A percentile compares a stretch with the other conserved stretches of the same genome.
phyloP scores from a whole-genome alignment of 2,888 invertebrate genomes.

The Nemurella pictetii region DNA sequence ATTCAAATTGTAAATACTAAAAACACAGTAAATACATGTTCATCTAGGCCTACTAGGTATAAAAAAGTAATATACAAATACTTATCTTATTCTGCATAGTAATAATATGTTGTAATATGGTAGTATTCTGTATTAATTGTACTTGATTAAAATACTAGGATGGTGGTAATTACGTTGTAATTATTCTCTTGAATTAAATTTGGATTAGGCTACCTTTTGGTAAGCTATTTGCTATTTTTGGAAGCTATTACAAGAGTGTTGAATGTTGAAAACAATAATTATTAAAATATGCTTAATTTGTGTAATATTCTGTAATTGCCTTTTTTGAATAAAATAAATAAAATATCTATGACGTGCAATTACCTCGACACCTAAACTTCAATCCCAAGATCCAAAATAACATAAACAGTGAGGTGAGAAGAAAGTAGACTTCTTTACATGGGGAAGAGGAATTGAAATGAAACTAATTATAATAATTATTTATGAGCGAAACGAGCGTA shows the following conservation, averaged over 20 bases:
- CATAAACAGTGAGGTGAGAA: too few relatives aligned
- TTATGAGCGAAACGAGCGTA: too few relatives aligned
- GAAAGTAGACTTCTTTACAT: too few relatives aligned
- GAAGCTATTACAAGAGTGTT: constrained; percentile 5
- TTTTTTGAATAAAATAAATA: constrained; percentile 6
- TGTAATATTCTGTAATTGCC: constrained; percentile 37
- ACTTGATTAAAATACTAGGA: not conserved
- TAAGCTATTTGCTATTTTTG: constrained; percentile 20
- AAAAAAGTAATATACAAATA: not conserved
- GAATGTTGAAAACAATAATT: not conserved
- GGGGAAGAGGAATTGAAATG: too few relatives aligned
- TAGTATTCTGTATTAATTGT: constrained; percentile 5
- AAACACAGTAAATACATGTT: not conserved
- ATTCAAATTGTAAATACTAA: not conserved
- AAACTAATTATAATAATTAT: too few relatives aligned
- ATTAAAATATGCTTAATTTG: constrained; percentile 37
- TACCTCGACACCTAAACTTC: too few relatives aligned
- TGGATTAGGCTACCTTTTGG: constrained; percentile 11
- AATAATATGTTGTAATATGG: not conserved
- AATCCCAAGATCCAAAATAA: too few relatives aligned
- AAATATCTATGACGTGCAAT: not conserved
- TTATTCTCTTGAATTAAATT: constrained; percentile 1
- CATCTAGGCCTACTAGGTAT: constrained; percentile 13
- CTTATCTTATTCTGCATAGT: constrained; percentile 4
- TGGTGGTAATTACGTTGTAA: not conserved